A percentile compares a stretch with the other conserved stretches of the same genome.
Conservation (phyloP, 2,888 invertebrate species). For the Epinotia brunnichana region DNA sequence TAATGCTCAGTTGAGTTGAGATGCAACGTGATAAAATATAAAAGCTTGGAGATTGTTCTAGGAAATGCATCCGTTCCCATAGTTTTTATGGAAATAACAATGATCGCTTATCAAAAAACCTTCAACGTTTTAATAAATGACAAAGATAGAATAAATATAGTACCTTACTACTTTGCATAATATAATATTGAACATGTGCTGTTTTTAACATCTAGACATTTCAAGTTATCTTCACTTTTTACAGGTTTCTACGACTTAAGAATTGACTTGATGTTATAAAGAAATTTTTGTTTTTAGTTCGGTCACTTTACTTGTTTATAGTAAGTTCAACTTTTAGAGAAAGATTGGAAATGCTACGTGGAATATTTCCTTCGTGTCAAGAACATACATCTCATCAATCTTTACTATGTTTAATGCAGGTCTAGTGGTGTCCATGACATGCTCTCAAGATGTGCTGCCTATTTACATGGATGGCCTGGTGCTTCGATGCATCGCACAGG, state of each 20-base stretch:
- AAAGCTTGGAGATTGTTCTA: no score
- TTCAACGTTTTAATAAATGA: no score
- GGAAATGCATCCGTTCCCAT: no score
- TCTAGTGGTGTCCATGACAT: slow-evolving; percentile 23
- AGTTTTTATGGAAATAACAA: no score
- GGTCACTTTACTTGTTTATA: neutral
- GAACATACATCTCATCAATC: neutral
- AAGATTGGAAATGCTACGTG: neutral
- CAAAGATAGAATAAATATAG: no score
- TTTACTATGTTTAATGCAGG: slow-evolving; percentile 20
- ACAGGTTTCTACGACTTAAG: neutral
- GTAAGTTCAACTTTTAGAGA: neutral
- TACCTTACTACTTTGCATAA: no score
- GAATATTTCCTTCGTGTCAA: neutral
- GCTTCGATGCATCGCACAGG: slow-evolving; percentile 33
- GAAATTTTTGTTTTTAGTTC: neutral
- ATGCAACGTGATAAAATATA: no score
- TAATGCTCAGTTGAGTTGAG: no score
- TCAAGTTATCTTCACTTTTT: neutral
- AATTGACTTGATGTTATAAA: neutral
- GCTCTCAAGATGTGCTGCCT: slow-evolving; percentile 68
- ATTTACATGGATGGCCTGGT: slow-evolving; percentile 57
- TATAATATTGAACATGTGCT: no score
- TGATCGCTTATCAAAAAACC: no score
- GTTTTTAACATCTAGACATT: neutral